These are phyloP conservation scores for Ploceus nigricollis DNA, from an alignment of 2,113 vertebrate genomes.

Conservation along the genomic window DNA sequence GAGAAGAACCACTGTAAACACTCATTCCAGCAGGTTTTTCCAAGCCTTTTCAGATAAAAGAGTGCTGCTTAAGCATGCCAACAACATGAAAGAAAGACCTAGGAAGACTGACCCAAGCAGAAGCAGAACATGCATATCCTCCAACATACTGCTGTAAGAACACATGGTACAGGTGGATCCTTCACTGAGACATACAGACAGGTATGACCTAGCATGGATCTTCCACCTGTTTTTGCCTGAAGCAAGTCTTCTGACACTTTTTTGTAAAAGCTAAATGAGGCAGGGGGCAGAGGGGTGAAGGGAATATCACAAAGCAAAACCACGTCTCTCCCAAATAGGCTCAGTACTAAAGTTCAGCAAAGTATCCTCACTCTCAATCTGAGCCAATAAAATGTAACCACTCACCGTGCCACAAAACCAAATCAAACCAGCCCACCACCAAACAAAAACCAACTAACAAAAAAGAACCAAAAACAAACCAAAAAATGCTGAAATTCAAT, in stretches of 20 bases:
- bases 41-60: background rate
- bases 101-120: background rate
- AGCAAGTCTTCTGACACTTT: background rate
- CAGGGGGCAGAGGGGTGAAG: rapidly evolving
- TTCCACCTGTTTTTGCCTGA: background rate
- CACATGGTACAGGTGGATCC: background rate
- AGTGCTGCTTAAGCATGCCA: background rate
- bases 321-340: background rate
- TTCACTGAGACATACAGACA: background rate
- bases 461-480: background rate
- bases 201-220: background rate
- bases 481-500: background rate
- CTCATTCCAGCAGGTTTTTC: rapidly evolving
- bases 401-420: background rate
- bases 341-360: background rate
- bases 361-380: background rate
- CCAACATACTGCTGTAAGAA: background rate
- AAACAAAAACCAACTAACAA: background rate
- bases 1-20: rapidly evolving
- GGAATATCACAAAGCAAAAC: background rate
- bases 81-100: background rate
- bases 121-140: background rate
- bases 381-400: background rate
- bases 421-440: background rate
- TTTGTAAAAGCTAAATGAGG: background rate